Evolutionary conservation across 2,888 invertebrate genomes (phyloP).

Genomic region (Parthenolecanium corni): DNA sequence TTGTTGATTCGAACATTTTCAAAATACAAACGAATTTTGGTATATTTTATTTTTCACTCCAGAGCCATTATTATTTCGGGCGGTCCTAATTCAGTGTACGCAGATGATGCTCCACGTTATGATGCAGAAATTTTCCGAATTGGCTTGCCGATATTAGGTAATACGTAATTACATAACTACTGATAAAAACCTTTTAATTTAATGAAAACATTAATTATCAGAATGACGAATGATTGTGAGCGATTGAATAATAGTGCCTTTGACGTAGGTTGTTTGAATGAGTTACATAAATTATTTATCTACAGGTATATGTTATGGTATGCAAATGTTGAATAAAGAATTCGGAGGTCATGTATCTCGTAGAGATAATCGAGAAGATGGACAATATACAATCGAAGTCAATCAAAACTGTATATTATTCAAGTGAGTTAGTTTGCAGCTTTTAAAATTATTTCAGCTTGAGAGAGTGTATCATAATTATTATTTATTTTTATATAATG

Average conservation of each 20-base stretch:
- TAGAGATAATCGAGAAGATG: conserved; percentile 84
- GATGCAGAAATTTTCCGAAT: conserved; percentile 92
- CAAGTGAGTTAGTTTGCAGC: conserved; percentile 58
- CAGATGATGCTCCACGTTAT: conserved; percentile 83
- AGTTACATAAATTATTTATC: no score
- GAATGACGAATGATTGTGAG: not conserved
- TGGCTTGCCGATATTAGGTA: conserved; percentile 80
- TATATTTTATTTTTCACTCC: conserved; percentile 33
- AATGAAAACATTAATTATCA: no score
- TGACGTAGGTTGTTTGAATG: not conserved
- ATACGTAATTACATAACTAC: conserved; percentile 1
- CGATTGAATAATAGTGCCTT: not conserved
- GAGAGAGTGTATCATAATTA: not conserved
- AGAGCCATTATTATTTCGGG: conserved; percentile 95
- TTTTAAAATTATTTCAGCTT: not conserved
- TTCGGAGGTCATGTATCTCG: conserved; percentile 84
- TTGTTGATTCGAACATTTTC: conserved; percentile 10
- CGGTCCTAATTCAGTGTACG: conserved; percentile 94
- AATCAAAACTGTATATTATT: conserved; percentile 82
- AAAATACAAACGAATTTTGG: no score
- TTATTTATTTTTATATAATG: not conserved
- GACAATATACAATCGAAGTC: conserved; percentile 78
- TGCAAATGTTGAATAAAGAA: conserved; percentile 98
- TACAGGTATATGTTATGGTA: conserved; percentile 94
- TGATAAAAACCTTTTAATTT: no score